Percentiles rank a stretch among this genome's conserved stretches.
Conservation (phyloP, 2,888 invertebrate species). For the Pterobdella sp. region DNA sequence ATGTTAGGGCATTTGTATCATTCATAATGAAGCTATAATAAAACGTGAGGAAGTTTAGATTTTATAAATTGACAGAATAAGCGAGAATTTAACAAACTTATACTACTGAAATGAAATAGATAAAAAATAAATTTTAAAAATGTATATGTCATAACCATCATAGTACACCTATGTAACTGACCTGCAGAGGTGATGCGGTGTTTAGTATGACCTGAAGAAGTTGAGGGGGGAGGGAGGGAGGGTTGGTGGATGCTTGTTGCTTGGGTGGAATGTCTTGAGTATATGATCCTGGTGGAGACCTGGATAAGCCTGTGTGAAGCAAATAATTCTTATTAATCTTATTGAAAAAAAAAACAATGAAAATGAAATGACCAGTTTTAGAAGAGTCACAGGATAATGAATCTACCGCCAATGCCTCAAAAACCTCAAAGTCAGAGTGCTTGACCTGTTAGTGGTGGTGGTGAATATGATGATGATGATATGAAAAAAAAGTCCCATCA, state of each 20-base stretch:
- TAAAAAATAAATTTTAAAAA: no score
- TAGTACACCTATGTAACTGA: no score
- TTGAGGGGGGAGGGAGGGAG: constrained; percentile 94
- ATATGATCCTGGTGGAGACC: constrained; percentile 53
- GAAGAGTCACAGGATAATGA: constrained; percentile 39
- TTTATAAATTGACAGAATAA: no score
- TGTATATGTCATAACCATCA: no score
- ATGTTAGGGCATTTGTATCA: no score
- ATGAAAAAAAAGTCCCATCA: no score
- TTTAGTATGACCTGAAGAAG: constrained; percentile 95
- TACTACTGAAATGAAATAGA: no score
- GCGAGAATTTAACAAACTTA: no score
- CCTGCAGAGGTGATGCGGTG: constrained; percentile 77
- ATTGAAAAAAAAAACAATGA: not conserved
- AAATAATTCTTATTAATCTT: not conserved
- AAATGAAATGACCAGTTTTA: constrained; percentile 22
- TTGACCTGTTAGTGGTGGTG: no score
- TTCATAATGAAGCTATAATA: no score
- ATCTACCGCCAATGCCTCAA: constrained; percentile 88
- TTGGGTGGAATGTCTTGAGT: constrained; percentile 76
- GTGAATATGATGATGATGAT: no score
- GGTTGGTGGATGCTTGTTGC: constrained; percentile 83
- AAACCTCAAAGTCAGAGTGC: constrained; percentile 91
- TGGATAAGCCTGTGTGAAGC: constrained; percentile 27
- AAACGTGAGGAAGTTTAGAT: no score